Base-by-base conservation (phyloP, 2,888 invertebrate species). In the Junonia oenone region DNA sequence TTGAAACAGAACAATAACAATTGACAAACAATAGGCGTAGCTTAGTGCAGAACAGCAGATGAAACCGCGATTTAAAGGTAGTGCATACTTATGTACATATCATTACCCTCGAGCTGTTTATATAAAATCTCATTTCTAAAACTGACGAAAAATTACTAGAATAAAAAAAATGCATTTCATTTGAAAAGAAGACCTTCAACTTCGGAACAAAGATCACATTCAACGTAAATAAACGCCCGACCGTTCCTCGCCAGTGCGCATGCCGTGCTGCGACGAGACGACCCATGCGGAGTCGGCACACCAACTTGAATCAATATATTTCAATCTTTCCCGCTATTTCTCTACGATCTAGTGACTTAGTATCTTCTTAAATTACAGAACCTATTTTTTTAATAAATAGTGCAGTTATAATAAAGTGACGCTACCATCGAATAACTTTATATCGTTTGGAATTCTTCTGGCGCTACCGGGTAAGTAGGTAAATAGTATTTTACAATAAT, bases 291-390 rank as follows among this genome's bases (percentile, higher is more conserved):
- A 68, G 59, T 56, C 59, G 58, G 58, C 54, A 52, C 60, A 59
- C 49, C 59, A 52, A 45, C 45, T 53, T 38, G 56, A 71, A 78
- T 78, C 76, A 73, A 78, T 78, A 75, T 62, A 68, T 75, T 75
- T 59, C 58, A 68, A 72, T 63, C 62, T 69, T 76, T 68, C 64
- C 68, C 72, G 69, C 69, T 66, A 59, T 57, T 62, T 55, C 22
- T 14, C n/a, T 58, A 33, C 8, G 45, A 51, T 47, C 47, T 22
- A 43, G 13, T 47, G 35, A 19, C 27, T 51, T 15, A 29, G 8
- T 17, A 13, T 9, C 11, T 26, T 33, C 6, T 26, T 38, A 6
- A 6, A 29, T 13, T 13, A 8, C 1, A 26, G 5, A n/a, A 6
- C 26, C 3, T 14, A 2, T 13, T 13, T 4, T 43, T 43, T 8